Evolutionary conservation across 2,113 vertebrate species (phyloP).

Genomic region (Rhizomys pruinosus): DNA sequence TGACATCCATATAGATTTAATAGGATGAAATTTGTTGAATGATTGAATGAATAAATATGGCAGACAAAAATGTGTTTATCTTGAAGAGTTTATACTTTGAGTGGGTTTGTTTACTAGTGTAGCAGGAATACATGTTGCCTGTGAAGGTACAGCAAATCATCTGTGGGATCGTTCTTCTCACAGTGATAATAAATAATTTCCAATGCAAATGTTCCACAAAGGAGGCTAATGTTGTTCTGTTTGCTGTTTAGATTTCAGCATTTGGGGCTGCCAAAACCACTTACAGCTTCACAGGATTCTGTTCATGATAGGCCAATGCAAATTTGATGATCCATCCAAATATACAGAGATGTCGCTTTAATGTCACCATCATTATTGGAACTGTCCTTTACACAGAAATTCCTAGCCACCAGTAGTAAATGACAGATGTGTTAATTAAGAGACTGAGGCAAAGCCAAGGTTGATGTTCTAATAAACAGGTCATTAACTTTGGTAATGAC

Average conservation of each 20-base stretch:
- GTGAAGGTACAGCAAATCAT: constrained; percentile 32
- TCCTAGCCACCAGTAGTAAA: constrained; percentile 84
- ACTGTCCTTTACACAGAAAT: constrained; percentile 70
- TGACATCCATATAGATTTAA: not conserved
- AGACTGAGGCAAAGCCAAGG: constrained; percentile 88
- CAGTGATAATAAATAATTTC: constrained; percentile 64
- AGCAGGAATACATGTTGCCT: not conserved
- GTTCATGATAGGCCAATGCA: constrained; percentile 48
- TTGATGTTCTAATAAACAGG: constrained; percentile 90
- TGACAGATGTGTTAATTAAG: constrained; percentile 90
- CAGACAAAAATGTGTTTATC: not conserved
- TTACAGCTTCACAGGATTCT: constrained; percentile 37
- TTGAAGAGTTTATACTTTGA: not conserved
- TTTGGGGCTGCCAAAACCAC: constrained; percentile 59
- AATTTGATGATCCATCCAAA: constrained; percentile 72
- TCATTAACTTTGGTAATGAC: constrained; percentile 90
- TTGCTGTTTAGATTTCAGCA: constrained; percentile 62
- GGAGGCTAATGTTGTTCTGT: constrained; percentile 42
- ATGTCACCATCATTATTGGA: constrained; percentile 72
- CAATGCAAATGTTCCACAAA: constrained; percentile 63
- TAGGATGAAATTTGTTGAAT: not conserved
- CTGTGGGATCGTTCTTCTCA: constrained; percentile 33
- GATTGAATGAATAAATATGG: not conserved
- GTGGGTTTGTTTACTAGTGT: not conserved
- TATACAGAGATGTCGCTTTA: constrained; percentile 72